These are phyloP conservation scores for Sebastes minor DNA, from an alignment of 2,797 vertebrate species.

Conservation along the genomic window DNA sequence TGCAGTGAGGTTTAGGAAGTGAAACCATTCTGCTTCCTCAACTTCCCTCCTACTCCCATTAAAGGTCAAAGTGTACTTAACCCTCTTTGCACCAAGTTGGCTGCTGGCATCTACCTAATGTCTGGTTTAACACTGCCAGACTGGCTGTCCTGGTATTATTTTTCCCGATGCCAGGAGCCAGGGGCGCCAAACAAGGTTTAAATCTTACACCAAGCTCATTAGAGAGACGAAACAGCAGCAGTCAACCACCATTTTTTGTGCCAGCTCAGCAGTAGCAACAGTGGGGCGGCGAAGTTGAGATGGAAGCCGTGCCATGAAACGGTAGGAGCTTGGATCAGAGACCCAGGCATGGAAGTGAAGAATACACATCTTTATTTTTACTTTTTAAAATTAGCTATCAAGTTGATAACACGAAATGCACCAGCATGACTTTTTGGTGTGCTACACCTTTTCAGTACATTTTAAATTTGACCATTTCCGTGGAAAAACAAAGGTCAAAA, in stretches of 20 bases:
- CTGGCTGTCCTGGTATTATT: conserved; percentile 3
- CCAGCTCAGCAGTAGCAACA: conserved; percentile 59
- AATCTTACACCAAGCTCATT: conserved; percentile 60
- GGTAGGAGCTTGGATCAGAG: conserved; percentile 29
- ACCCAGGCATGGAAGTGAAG: neutral
- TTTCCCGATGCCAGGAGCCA: conserved; percentile 50
- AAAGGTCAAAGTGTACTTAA: conserved; percentile 30
- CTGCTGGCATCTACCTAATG: conserved; percentile 26
- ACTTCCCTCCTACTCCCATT: neutral
- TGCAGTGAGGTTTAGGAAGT: neutral
- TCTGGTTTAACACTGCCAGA: conserved; percentile 39
- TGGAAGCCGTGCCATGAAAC: conserved; percentile 39
- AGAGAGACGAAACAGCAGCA: conserved; percentile 52
- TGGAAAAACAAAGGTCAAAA: neutral
- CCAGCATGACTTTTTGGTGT: neutral
- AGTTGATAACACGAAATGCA: neutral
- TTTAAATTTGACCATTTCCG: no score
- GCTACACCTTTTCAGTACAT: neutral
- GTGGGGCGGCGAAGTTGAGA: conserved; percentile 40
- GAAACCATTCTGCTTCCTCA: neutral
- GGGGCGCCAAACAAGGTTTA: conserved; percentile 47
- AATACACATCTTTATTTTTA: neutral
- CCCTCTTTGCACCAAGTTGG: neutral
- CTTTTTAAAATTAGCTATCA: neutral
- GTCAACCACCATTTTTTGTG: conserved; percentile 35